Percentiles rank a stretch among this genome's conserved stretches.
Conservation (phyloP, 2,888 invertebrate genomes). For the Spilarctia lutea region DNA sequence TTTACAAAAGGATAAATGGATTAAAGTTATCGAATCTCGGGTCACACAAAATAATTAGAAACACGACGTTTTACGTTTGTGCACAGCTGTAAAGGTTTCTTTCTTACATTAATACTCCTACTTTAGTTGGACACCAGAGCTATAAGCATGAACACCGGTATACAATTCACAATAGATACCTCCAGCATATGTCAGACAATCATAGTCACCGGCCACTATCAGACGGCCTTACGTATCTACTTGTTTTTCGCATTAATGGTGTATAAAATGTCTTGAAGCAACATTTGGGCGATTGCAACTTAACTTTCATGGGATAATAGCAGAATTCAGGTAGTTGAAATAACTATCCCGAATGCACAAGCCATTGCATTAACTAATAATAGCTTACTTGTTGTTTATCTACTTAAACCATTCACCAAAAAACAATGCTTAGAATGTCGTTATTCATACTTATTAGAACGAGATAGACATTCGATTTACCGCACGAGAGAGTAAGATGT, state of each 20-base stretch:
- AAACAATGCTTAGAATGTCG: slow-evolving; percentile 42
- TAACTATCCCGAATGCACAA: not conserved
- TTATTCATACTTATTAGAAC: slow-evolving; percentile 32
- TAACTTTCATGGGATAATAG: slow-evolving; percentile 3
- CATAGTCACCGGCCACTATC: not conserved
- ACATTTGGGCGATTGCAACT: slow-evolving; percentile 21
- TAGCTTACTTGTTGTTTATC: slow-evolving; percentile 38
- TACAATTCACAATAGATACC: not conserved
- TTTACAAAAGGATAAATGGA: too few species aligned
- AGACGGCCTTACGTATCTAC: not conserved
- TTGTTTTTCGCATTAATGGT: not conserved
- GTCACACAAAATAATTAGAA: not conserved
- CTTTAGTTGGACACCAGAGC: not conserved
- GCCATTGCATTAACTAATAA: slow-evolving; percentile 27
- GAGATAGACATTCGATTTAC: slow-evolving; percentile 31
- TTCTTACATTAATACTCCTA: not conserved
- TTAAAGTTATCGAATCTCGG: too few species aligned
- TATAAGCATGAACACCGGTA: not conserved
- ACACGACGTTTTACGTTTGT: not conserved
- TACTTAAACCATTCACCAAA: slow-evolving; percentile 43
- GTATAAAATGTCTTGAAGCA: slow-evolving; percentile 1
- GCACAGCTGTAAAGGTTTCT: not conserved
- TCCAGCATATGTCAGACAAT: not conserved
- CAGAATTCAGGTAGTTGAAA: not conserved
- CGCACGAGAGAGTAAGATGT: slow-evolving; percentile 26